phyloP scores from a whole-genome alignment of 2,113 vertebrate species.

The Astatotilapia flaviijosephi region DNA sequence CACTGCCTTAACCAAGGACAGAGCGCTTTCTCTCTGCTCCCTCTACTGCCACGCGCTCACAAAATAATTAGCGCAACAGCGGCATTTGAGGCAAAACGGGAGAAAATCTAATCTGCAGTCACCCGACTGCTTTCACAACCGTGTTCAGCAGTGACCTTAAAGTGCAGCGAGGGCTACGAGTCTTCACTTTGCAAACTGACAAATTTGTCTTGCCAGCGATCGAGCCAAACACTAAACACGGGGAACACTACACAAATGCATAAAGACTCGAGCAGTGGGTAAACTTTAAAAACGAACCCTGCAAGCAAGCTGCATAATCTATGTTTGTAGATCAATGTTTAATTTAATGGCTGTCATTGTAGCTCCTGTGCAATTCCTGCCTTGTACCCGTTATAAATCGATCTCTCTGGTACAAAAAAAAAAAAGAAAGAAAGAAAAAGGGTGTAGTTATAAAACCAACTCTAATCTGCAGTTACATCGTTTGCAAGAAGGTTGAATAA shows the following conservation, averaged over 20 bases:
- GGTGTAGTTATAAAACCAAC: background rate
- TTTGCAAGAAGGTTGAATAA: background rate
- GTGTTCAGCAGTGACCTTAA: constrained; percentile 32
- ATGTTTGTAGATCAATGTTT: background rate
- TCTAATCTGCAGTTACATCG: background rate
- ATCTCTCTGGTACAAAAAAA: background rate
- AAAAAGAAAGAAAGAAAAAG: background rate
- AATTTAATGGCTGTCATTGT: background rate
- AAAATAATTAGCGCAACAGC: constrained; percentile 35
- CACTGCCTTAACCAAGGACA: constrained; percentile 44
- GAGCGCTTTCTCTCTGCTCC: background rate
- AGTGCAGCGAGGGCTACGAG: background rate
- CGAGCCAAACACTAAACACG: background rate
- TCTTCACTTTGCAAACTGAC: constrained; percentile 1
- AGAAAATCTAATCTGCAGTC: constrained; percentile 36
- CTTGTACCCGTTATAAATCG: background rate
- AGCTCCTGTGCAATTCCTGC: background rate
- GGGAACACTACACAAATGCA: background rate
- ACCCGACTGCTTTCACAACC: background rate
- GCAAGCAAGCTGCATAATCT: background rate
- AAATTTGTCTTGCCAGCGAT: constrained; percentile 17
- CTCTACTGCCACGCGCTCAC: background rate
- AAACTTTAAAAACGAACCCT: background rate
- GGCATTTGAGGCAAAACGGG: background rate
- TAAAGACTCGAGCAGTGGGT: background rate